Evolutionary conservation across 2,113 vertebrate species (phyloP).

Genomic region (Columba livia): DNA sequence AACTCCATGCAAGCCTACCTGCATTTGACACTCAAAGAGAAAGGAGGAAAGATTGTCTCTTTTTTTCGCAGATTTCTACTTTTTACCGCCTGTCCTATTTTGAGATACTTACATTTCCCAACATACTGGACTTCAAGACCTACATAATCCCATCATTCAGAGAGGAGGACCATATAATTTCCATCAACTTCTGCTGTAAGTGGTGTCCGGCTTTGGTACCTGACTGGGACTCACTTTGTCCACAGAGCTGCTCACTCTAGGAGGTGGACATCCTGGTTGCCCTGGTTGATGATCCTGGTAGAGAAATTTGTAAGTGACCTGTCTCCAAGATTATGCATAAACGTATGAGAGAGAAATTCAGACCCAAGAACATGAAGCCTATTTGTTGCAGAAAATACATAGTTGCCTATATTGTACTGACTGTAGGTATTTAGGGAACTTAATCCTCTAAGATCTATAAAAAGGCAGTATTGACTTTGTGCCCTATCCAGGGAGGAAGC

Average conservation of each 20-base stretch:
- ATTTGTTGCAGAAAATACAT: background rate
- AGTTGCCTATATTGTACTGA: background rate
- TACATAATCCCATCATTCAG: background rate
- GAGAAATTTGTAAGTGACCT: background rate
- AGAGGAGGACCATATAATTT: background rate
- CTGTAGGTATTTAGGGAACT: background rate
- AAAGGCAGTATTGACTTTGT: background rate
- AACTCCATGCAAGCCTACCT: background rate
- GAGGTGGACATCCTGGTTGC: background rate
- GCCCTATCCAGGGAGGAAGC: background rate
- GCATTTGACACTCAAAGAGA: background rate
- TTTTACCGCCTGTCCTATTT: background rate
- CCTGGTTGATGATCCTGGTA: background rate
- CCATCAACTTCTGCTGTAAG: background rate
- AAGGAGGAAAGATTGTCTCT: background rate
- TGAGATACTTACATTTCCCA: background rate
- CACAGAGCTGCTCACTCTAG: background rate
- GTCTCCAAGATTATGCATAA: background rate
- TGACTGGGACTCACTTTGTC: background rate
- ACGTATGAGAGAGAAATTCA: background rate
- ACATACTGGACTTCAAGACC: background rate
- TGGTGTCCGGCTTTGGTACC: background rate
- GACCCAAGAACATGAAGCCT: background rate
- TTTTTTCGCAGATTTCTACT: background rate
- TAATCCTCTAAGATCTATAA: background rate